Evolutionary conservation across 2,888 invertebrate genomes (phyloP), one percentile per base, ranked within the genome.

Genomic region (Megalurothrips usitatus): DNA sequence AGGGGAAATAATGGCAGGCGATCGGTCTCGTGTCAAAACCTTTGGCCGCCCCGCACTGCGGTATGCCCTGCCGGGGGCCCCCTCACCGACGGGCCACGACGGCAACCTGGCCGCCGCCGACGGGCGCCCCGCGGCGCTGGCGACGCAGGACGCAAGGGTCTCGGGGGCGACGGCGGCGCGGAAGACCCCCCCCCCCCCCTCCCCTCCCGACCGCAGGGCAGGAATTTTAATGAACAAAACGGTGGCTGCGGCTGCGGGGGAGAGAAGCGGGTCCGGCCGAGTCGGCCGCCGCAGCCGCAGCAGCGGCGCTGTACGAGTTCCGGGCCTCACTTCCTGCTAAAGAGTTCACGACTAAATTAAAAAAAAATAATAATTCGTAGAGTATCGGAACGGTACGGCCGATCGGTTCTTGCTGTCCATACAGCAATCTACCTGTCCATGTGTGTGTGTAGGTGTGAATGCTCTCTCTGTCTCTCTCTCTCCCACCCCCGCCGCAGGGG

Each of bases 181-280:
- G 34, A 43, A 43, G 3, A 4, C 34, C 6, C 34, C 34, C 6
- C 34, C 34, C 34, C 3, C 3, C 34, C 34, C 34, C n/a, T n/a
- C n/a, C n/a, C n/a, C n/a, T n/a, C n/a, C n/a, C n/a, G 52, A 14
- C 52, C 52, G 52, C 17, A 17, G 52, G 6, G 34, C 34, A 75
- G 12, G 68, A 75, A 75, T 75, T 75, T 75, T 75, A 75, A 75
- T 75, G 68, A 75, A 75, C 68, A 26, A 75, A 75, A 75, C 68
- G 68, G 68, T 0, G 58, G 58, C 58, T 6, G 58, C 14, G 58
- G 58, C 58, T 6, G 58, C 1, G 58, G 14, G 68, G 68, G 68
- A 68, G n/a, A 58, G 58, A 58, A 58, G 23, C 52, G 52, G 12
- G 52, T 2, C 52, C 52, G 52, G 2, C 52, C 14, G 12, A 12